Base-by-base conservation (phyloP, 1,140 invertebrate genomes). In the Formica exsecta region DNA sequence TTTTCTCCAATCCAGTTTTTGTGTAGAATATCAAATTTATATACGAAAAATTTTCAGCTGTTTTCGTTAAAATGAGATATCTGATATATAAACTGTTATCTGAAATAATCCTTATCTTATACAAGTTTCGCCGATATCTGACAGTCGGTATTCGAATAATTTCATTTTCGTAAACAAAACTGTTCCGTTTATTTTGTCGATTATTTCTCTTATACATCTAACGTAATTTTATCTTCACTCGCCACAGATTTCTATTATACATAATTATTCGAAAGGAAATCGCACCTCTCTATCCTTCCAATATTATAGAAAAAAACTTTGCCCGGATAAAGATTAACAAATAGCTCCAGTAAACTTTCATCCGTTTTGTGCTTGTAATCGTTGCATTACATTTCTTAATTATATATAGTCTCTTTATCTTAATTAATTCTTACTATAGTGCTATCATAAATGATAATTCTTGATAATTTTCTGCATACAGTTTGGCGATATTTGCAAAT, bases 361-460 rank as follows among this genome's bases (percentile, higher is more conserved):
- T 83, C 54, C 54, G 38, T 74, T 83, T 83, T 83, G 79, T 83
- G 79, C 79, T 83, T 62, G 38, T 29, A 74, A 83, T 83, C 79
- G 79, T 83, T 83, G 79, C 79, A 83, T 81, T 71, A 81, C 62
- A 71, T 73, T 73, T 62, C 68, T 81, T 73, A 81, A 57, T 68
- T 38, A 54, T 41, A 29, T 61, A 36, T 83, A 74, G 9, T 71
- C 41, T 61, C 29, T 62, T 71, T 59, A 48, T 83, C 79, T 74
- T 83, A 74, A 54, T 73, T 54, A 54, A 16, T 61, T 81, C 25
- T 81, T 81, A 48, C 22, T 59, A 54, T 71, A 83, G 3, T 80
- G 76, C 38, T 19, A 44, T 73, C 68, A 61, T 11, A 83, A 83
- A 11, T 61, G 11, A 22, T 32, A 22, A 81, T 44, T 13, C n/a